Base-by-base conservation (phyloP, 2,797 vertebrate genomes). In the Eurystomus glaucurus region DNA sequence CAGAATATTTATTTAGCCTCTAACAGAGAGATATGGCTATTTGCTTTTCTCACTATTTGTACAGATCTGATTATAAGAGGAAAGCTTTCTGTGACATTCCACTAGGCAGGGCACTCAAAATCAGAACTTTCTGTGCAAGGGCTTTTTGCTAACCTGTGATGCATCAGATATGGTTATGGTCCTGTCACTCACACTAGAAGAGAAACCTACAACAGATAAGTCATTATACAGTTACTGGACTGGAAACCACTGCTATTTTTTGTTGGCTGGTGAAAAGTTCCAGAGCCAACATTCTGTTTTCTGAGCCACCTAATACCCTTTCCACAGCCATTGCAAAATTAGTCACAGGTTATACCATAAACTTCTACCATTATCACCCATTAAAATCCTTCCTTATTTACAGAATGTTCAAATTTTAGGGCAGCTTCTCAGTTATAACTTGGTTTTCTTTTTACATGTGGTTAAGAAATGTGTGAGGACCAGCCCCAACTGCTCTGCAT, bases 351-450 rank as follows among this genome's bases (percentile, higher is more conserved):
- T 90, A 69, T 39, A 46, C 70, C 54, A 35, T 85, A 76, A 92
- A 84, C 74, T 93, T 74, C 66, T 64, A 80, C 86, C 39, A 92
- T 92, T 95, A 95, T 93, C 93, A 89, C 52, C 84, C 93, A 93
- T 96, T 96, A 96, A 96, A 92, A 96, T 96, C 93, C 71, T 87
- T 96, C 77, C 64, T 61, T 76, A 22, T 80, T 95, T 94, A 96
- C 51, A 82, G 71, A 97, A 94, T 91, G 75, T 93, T 97, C 93
- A 92, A 96, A 92, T 55, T 95, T 85, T 88, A 88, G 43, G 55
- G 15, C 31, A 37, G 25, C 23, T 93, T 19, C 21, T 82, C 51
- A n/a, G 10, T 89, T 94, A 58, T 28, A 26, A 10, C 12, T 77
- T 87, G 77, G 11, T 91, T 85, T 81, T 50, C 39, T 78, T 85